A percentile compares a stretch with the other conserved stretches of the same genome.
Evolutionary conservation across 2,888 invertebrate genomes (phyloP).

Genomic region (Hanleya hanleyi): DNA sequence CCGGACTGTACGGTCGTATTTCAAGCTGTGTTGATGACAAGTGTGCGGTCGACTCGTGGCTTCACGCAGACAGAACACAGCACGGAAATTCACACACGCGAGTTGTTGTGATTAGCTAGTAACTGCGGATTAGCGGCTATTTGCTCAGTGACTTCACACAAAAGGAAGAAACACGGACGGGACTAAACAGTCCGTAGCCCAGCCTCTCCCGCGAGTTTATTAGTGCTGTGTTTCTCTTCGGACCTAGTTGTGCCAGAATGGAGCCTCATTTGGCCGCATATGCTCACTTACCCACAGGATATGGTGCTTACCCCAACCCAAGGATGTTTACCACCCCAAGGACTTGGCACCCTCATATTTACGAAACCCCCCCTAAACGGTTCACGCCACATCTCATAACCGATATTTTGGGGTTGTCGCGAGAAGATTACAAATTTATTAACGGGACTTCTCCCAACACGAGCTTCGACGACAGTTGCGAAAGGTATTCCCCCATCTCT

Average conservation of each 20-base stretch:
- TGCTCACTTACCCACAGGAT: not conserved
- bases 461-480: no score
- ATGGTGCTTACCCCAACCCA: conserved; percentile 6
- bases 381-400: conserved; percentile 92
- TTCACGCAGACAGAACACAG: not conserved
- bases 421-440: no score
- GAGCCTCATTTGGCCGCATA: not conserved
- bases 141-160: not conserved
- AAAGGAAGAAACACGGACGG: not conserved
- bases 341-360: conserved; percentile 93
- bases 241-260: no score
- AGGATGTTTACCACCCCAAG: conserved; percentile 52
- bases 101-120: not conserved
- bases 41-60: not conserved
- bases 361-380: conserved; percentile 85
- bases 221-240: no score
- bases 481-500: no score
- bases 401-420: conserved; percentile 84
- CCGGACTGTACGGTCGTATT: no score
- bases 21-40: not conserved
- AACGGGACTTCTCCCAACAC: no score
- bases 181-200: no score
- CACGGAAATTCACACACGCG: not conserved
- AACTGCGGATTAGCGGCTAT: not conserved
- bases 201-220: no score